Conservation (phyloP, 1,140 invertebrate species). For the Drosophila pruinosa region DNA sequence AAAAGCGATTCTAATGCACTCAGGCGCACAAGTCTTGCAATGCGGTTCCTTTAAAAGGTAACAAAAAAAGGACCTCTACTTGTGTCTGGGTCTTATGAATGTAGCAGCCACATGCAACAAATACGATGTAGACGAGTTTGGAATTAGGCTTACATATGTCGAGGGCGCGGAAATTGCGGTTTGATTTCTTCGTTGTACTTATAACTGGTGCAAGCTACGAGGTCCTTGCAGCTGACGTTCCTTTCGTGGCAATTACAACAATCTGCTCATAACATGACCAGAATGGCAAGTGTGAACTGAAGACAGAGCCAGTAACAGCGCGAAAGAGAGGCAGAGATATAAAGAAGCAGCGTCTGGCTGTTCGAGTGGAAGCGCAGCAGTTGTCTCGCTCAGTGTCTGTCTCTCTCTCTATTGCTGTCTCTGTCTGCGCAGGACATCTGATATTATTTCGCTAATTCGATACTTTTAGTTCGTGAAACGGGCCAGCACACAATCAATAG, state of each 20-base stretch:
- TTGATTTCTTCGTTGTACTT: constrained; percentile 57
- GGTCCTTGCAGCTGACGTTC: constrained; percentile 56
- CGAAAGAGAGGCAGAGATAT: background rate
- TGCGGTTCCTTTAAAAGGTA: constrained; percentile 10
- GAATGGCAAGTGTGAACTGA: constrained; percentile 1
- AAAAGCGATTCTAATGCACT: constrained; percentile 72
- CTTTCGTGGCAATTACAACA: constrained; percentile 48
- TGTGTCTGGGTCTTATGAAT: constrained; percentile 39
- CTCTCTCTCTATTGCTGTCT: background rate
- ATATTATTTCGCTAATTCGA: constrained; percentile 82
- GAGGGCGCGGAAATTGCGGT: constrained; percentile 54
- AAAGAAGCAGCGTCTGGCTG: constrained; percentile 15
- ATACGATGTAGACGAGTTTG: constrained; percentile 6
- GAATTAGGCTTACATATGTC: constrained; percentile 73
- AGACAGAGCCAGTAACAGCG: background rate
- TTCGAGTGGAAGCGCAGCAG: constrained; percentile 64
- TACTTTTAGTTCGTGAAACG: constrained; percentile 72
- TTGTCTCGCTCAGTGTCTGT: background rate
- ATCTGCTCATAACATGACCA: constrained; percentile 30
- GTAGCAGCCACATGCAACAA: constrained; percentile 67
- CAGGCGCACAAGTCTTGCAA: constrained; percentile 44
- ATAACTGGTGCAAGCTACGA: constrained; percentile 10
- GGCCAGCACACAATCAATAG: constrained; percentile 28
- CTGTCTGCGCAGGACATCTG: constrained; percentile 53
- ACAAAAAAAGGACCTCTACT: background rate